Conservation (phyloP, 2,888 invertebrate species). For the Chelonus formosanus region DNA sequence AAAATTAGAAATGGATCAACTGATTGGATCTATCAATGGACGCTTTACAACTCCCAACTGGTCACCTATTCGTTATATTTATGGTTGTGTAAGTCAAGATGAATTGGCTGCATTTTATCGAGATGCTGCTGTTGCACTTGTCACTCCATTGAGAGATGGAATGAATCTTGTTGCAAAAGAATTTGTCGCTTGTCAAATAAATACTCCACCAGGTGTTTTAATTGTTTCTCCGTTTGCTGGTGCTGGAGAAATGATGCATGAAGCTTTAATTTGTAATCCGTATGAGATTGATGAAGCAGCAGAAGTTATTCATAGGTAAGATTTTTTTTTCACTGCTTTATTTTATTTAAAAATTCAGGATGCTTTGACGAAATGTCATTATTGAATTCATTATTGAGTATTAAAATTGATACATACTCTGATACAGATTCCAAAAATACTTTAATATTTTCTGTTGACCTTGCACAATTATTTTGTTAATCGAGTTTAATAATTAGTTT, state of each 20-base stretch:
- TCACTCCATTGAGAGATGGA: conserved; percentile 87
- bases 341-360: not conserved
- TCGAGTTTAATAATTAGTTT: too few species aligned
- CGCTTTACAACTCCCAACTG: conserved; percentile 90
- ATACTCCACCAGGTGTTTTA: conserved; percentile 83
- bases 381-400: too few species aligned
- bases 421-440: too few species aligned
- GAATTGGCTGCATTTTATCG: conserved; percentile 87
- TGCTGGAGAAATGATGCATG: conserved; percentile 93
- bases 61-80: conserved; percentile 91
- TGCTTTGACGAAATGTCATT: too few species aligned
- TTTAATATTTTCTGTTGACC: too few species aligned
- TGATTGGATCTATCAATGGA: conserved; percentile 88
- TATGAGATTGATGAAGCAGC: conserved; percentile 89
- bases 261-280: conserved; percentile 88
- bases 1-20: conserved; percentile 89
- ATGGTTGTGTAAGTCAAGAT: conserved; percentile 86
- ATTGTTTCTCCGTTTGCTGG: conserved; percentile 92
- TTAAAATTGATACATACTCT: too few species aligned
- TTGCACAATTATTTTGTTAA: too few species aligned
- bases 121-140: conserved; percentile 86
- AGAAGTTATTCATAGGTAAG: conserved; percentile 80
- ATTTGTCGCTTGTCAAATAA: conserved; percentile 91
- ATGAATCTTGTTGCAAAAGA: conserved; percentile 95
- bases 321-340: conserved; percentile 6